These are phyloP conservation scores for Clupea harengus DNA, from an alignment of 2,113 vertebrate species.

Conservation along the genomic window DNA sequence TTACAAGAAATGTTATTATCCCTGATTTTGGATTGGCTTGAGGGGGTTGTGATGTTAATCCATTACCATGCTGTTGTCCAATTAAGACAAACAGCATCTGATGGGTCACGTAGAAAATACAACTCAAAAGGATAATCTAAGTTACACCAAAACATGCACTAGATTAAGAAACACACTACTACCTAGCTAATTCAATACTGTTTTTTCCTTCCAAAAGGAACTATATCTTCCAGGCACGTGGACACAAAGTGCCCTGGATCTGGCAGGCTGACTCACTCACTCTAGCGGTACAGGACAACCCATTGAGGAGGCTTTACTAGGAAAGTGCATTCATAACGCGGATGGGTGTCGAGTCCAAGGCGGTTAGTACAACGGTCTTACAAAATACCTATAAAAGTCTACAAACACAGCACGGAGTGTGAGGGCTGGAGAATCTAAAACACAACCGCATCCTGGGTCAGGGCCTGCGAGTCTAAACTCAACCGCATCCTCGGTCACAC, in stretches of 20 bases:
- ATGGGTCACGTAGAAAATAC: not conserved
- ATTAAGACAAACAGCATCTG: not conserved
- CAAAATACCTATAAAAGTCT: not conserved
- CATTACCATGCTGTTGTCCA: not conserved
- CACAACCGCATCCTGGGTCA: not conserved
- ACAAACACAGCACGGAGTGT: not conserved
- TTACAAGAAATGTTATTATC: not conserved
- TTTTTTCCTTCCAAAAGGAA: not conserved
- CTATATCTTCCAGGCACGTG: slow-evolving; percentile 31
- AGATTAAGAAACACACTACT: slow-evolving; percentile 1
- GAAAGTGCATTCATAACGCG: slow-evolving; percentile 24
- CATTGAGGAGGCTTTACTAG: slow-evolving; percentile 16
- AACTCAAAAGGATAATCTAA: not conserved
- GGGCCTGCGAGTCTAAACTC: not conserved
- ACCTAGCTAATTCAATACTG: not conserved
- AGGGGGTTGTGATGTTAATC: not conserved
- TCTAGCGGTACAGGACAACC: not conserved
- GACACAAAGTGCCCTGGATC: slow-evolving; percentile 26
- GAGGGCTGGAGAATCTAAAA: not conserved
- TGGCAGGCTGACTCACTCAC: slow-evolving; percentile 28
- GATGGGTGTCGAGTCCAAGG: not conserved
- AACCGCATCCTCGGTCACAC: not conserved
- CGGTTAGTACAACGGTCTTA: not conserved
- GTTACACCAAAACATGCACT: slow-evolving; percentile 16
- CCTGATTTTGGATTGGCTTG: not conserved